Base-by-base conservation (phyloP, 2,888 invertebrate genomes). In the Philereme vetulata region DNA sequence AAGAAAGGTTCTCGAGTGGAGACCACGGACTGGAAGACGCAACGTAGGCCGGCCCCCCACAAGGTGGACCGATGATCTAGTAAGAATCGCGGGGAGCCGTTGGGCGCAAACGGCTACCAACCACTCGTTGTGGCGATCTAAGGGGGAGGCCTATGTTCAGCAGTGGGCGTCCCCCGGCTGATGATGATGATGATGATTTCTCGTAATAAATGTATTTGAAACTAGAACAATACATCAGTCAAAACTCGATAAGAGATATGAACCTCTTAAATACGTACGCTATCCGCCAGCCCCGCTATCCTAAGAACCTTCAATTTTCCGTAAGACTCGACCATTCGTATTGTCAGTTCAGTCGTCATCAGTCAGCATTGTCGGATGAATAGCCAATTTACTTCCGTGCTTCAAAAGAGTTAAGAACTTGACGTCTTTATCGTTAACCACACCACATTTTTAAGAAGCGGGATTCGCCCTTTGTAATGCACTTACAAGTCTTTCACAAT, bases 361-460 rank as follows among this genome's bases (percentile, higher is more conserved):
- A 67, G 63, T 68, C 65, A 65, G 63, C 66, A 69, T 66, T 70
- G 67, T 72, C 62, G 47, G 32, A 55, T 85, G 81, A 88, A 88
- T 86, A 81, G 80, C 74, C 81, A 86, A 86, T 87, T 86, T 84
- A 86, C 78, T 76, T 74, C 77, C 75, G 75, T 71, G 60, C 63
- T 79, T 80, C 76, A 77, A 65, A 65, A 72, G 69, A 68, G 65
- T 72, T 72, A 68, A 64, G 69, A 9, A 21, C 38, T 52, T 66
- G 63, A 70, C 56, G 56, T 58, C 67, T 70, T 61, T 47, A 67
- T 69, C 60, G 51, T 63, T 55, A 60, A 40, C n/a, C 34, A 5
- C 4, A n/a, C 5, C 9, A n/a, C 34, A 35, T 46, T 52, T 60
- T 51, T 49, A 0, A 9, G 47, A 5, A 44, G 21, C n/a, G 5